These are phyloP conservation scores for Hydrolagus affinis DNA, from an alignment of 2,113 vertebrate genomes.

Conservation along the genomic window DNA sequence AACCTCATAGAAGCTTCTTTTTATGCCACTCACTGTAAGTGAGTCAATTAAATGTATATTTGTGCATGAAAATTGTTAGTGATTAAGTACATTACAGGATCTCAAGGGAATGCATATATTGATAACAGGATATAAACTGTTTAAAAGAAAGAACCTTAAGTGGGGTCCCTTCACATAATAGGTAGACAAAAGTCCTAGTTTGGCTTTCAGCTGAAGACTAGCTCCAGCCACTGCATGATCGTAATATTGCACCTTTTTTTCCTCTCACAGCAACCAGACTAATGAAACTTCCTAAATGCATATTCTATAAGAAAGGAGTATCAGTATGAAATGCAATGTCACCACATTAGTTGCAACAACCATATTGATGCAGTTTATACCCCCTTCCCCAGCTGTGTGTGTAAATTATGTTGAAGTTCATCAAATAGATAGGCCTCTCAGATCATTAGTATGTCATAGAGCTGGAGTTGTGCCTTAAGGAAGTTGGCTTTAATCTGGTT, in stretches of 20 bases:
- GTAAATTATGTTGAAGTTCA: not conserved
- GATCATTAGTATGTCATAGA: not conserved
- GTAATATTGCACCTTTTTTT: not conserved
- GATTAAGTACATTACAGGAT: not conserved
- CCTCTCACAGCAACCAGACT: not conserved
- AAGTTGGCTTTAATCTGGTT: not conserved
- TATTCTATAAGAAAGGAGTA: not conserved
- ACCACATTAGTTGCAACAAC: no score
- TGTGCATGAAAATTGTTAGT: not conserved
- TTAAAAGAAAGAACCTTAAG: not conserved
- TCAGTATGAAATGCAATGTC: no score
- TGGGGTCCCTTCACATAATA: not conserved
- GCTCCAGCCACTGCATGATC: not conserved
- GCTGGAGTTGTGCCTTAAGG: conserved; percentile 20
- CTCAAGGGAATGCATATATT: not conserved
- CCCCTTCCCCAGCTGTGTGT: no score
- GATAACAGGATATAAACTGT: not conserved
- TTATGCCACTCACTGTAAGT: not conserved
- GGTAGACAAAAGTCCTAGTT: not conserved
- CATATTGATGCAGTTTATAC: no score
- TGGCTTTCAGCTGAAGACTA: not conserved
- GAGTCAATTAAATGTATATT: not conserved
- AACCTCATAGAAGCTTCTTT: not conserved
- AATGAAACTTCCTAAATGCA: conserved; percentile 1
- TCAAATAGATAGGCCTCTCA: not conserved